Percentiles rank a stretch among this genome's conserved stretches.
Conservation (phyloP, 2,113 vertebrate species). For the Pluvialis apricaria region DNA sequence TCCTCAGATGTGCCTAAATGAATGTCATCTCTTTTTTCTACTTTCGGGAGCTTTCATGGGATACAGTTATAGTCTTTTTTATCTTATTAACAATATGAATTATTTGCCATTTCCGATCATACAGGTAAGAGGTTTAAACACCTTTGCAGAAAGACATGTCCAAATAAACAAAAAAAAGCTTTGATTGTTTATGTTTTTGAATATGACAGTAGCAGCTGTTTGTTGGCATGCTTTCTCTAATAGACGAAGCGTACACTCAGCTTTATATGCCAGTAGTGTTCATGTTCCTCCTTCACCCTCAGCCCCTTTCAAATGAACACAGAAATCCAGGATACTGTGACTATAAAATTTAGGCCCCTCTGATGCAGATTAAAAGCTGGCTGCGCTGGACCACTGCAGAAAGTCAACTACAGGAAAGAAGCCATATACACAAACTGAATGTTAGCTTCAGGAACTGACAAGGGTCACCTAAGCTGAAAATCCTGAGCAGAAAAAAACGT, state of each 20-base stretch:
- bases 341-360: background rate
- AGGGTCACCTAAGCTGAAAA: background rate
- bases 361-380: background rate
- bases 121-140: constrained; percentile 77
- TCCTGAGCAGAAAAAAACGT: background rate
- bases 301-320: background rate
- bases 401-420: background rate
- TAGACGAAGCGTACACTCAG: background rate
- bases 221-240: background rate
- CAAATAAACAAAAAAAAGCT: background rate
- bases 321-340: background rate
- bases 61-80: constrained; percentile 87
- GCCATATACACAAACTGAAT: background rate
- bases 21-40: constrained; percentile 87
- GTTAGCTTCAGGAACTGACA: background rate
- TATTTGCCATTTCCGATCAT: constrained; percentile 89
- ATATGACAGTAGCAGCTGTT: background rate
- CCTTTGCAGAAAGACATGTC: background rate
- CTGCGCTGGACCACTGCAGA: background rate
- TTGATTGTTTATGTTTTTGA: background rate
- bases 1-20: constrained; percentile 84
- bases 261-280: background rate
- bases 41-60: constrained; percentile 91
- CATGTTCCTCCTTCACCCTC: background rate
- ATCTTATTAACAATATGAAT: constrained; percentile 90